A percentile compares a stretch with the other conserved stretches of the same genome.
Evolutionary conservation across 1,140 invertebrate species (phyloP).

Genomic region (Acromyrmex charruanus): DNA sequence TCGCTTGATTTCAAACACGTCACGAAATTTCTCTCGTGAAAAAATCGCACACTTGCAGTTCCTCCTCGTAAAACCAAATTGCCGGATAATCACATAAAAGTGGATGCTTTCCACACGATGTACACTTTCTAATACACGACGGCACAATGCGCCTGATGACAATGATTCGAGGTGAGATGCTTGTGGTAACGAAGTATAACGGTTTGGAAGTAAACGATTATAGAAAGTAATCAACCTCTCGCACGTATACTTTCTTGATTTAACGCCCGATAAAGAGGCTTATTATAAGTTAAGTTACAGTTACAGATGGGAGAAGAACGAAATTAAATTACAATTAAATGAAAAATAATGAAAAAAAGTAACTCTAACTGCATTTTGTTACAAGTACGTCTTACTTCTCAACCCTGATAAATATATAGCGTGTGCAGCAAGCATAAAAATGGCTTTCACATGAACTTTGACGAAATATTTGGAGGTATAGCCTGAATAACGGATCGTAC

Average conservation of each 20-base stretch:
- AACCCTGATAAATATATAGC: too few species aligned
- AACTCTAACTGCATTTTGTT: too few species aligned
- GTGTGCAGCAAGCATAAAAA: too few species aligned
- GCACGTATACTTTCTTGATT: not conserved
- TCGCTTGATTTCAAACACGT: not conserved
- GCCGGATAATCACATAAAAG: conserved; percentile 61
- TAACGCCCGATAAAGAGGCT: conserved; percentile 40
- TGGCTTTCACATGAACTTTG: not conserved
- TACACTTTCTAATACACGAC: conserved; percentile 67
- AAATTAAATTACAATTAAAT: too few species aligned
- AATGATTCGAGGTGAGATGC: conserved; percentile 59
- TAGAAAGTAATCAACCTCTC: conserved; percentile 40
- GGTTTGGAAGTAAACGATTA: conserved; percentile 30
- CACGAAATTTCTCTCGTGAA: conserved; percentile 46
- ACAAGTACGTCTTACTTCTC: too few species aligned
- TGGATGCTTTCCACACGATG: conserved; percentile 65
- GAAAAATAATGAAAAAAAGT: too few species aligned
- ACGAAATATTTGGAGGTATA: not conserved
- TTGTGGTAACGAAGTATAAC: conserved; percentile 55
- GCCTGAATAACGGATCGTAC: conserved; percentile 26
- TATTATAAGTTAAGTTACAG: conserved; percentile 45
- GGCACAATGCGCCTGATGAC: conserved; percentile 63
- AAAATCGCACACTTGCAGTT: conserved; percentile 40
- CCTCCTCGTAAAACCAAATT: conserved; percentile 30
- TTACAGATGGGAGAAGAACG: too few species aligned